A percentile compares a stretch with the other conserved stretches of the same genome.
These are phyloP conservation scores for Brachionus manjavacas DNA, from an alignment of 1,140 invertebrate genomes.

Conservation along the genomic window DNA sequence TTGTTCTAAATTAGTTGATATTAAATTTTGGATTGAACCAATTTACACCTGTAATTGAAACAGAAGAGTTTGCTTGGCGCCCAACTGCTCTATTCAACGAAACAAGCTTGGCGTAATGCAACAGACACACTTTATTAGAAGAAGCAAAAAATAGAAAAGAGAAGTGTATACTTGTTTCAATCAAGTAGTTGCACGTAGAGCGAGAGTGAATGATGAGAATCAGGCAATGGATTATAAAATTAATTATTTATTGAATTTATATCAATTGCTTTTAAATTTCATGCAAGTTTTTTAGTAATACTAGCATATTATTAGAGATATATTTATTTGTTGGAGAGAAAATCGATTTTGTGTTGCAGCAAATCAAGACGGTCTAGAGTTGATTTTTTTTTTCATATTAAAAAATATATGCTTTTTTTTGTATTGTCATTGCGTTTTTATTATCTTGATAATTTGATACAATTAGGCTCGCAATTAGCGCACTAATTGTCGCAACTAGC, in stretches of 20 bases:
- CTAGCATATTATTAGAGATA: neutral
- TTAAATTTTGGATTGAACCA: constrained; percentile 3
- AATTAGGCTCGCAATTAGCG: neutral
- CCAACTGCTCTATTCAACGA: neutral
- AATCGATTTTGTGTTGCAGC: constrained; percentile 12
- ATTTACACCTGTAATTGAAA: constrained; percentile 31
- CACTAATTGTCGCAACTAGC: neutral
- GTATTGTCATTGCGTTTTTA: neutral
- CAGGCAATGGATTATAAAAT: neutral
- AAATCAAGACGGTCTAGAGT: neutral
- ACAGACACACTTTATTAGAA: neutral
- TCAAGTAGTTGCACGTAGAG: neutral
- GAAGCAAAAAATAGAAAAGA: too few relatives aligned
- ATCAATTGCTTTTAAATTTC: neutral
- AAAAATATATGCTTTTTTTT: too few relatives aligned
- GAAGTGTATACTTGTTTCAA: constrained; percentile 17
- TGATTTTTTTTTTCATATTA: too few relatives aligned
- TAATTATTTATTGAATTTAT: constrained; percentile 29
- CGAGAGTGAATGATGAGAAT: neutral
- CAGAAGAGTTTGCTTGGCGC: neutral
- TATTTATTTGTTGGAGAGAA: neutral
- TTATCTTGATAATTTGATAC: constrained; percentile 4
- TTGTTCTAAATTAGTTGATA: neutral
- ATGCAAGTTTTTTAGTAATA: neutral
- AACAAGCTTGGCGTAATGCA: neutral